Conservation (phyloP, 2,113 vertebrate genomes). For the Octodon degus region DNA sequence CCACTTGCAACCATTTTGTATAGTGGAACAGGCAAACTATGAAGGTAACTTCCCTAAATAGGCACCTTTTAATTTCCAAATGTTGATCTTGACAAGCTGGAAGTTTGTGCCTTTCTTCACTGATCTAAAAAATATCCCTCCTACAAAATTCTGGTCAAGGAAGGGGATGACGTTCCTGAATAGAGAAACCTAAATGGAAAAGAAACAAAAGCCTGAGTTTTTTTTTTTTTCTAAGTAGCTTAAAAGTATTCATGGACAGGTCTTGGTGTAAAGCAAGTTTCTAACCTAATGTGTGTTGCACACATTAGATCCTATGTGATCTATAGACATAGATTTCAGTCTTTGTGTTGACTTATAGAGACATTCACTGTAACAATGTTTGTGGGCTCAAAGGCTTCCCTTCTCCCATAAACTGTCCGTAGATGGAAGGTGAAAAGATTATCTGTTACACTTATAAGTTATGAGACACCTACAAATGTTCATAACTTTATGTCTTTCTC, state of each 20-base stretch:
- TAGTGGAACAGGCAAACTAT: neutral
- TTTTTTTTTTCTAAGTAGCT: neutral
- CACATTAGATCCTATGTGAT: neutral
- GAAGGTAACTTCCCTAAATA: neutral
- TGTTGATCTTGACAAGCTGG: neutral
- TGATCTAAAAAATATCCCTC: conserved; percentile 27
- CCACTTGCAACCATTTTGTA: neutral
- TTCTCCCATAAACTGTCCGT: neutral
- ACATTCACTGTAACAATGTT: neutral
- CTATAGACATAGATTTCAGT: conserved; percentile 23
- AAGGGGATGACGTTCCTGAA: conserved; percentile 3
- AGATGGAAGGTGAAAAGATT: conserved; percentile 8
- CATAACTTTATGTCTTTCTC: neutral
- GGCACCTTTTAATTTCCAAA: neutral
- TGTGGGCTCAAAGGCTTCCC: neutral
- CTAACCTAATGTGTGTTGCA: neutral
- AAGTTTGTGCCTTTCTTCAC: neutral
- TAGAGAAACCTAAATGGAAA: neutral
- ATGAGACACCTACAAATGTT: neutral
- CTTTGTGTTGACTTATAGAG: neutral
- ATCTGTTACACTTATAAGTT: neutral
- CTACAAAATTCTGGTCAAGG: neutral
- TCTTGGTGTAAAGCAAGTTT: neutral
- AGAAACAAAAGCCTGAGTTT: neutral
- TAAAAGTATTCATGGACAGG: conserved; percentile 17